Evolutionary conservation across 2,797 vertebrate species (phyloP).

Genomic region (Cyprinella venusta): DNA sequence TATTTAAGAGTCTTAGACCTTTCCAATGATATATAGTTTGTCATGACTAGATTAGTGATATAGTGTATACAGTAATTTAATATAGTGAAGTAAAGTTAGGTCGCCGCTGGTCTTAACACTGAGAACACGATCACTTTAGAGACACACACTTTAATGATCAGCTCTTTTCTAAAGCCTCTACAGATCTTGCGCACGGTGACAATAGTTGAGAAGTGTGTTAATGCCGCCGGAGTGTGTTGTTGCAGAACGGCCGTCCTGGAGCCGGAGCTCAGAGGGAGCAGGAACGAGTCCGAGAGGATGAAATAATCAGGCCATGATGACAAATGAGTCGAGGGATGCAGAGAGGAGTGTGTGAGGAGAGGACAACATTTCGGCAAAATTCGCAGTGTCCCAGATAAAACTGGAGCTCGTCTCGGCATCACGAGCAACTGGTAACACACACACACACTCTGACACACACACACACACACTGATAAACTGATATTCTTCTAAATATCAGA

Average conservation of each 20-base stretch:
- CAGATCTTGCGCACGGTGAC: background rate
- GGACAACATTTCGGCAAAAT: constrained; percentile 59
- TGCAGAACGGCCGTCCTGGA: background rate
- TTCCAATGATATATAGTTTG: too few relatives aligned
- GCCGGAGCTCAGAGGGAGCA: constrained; percentile 57
- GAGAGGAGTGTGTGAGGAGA: constrained; percentile 48
- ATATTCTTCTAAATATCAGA: too few relatives aligned
- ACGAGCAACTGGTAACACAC: constrained; percentile 59
- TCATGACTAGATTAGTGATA: too few relatives aligned
- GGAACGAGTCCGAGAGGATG: constrained; percentile 70
- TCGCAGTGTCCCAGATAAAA: constrained; percentile 76
- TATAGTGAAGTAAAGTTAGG: too few relatives aligned
- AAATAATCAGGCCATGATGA: constrained; percentile 83
- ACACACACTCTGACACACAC: constrained; percentile 11
- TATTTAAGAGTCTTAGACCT: too few relatives aligned
- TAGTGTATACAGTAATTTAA: too few relatives aligned
- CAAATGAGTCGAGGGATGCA: constrained; percentile 77
- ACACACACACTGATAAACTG: constrained; percentile 21
- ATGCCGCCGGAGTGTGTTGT: background rate
- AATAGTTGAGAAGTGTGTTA: background rate
- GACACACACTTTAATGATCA: too few relatives aligned
- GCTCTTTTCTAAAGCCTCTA: background rate
- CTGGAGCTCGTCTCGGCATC: constrained; percentile 51
- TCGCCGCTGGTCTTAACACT: too few relatives aligned
- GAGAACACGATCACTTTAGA: too few relatives aligned